These are phyloP conservation scores for Arizona elegans DNA, from an alignment of 2,113 vertebrate species.

Conservation along the genomic window DNA sequence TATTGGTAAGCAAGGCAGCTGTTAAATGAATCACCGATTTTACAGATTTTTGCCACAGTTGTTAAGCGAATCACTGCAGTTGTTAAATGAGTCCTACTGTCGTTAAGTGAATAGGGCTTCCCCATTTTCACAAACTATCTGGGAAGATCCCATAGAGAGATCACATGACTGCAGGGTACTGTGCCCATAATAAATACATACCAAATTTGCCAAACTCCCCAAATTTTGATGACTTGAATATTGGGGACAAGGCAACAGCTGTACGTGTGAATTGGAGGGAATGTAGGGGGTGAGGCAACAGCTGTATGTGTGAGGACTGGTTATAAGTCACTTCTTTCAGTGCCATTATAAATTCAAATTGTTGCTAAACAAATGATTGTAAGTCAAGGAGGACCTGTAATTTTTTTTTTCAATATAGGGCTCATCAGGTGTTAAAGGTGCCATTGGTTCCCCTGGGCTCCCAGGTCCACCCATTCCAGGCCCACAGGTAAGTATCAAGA, in stretches of 20 bases:
- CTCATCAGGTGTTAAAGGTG: constrained; percentile 72
- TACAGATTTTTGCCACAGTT: not conserved
- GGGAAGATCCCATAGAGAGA: not conserved
- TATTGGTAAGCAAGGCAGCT: not conserved
- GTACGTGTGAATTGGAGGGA: not conserved
- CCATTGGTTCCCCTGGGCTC: constrained; percentile 76
- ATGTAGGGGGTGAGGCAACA: not conserved
- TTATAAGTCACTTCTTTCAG: not conserved
- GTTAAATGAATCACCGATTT: too few species aligned
- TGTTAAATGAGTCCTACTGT: not conserved
- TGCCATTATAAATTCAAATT: not conserved
- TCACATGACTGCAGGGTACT: not conserved
- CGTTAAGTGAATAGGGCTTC: not conserved
- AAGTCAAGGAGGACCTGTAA: not conserved
- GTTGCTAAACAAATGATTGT: not conserved
- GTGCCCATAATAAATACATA: not conserved
- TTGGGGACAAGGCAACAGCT: not conserved
- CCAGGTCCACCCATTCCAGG: constrained; percentile 69
- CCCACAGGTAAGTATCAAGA: constrained; percentile 70
- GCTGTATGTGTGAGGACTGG: not conserved
- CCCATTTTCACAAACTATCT: not conserved
- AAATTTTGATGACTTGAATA: not conserved
- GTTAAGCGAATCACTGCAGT: not conserved
- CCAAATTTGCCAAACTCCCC: not conserved
- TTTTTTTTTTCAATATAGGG: constrained; percentile 59